Base-by-base conservation (phyloP, 2,888 invertebrate genomes). In the Quadroppia sp. region DNA sequence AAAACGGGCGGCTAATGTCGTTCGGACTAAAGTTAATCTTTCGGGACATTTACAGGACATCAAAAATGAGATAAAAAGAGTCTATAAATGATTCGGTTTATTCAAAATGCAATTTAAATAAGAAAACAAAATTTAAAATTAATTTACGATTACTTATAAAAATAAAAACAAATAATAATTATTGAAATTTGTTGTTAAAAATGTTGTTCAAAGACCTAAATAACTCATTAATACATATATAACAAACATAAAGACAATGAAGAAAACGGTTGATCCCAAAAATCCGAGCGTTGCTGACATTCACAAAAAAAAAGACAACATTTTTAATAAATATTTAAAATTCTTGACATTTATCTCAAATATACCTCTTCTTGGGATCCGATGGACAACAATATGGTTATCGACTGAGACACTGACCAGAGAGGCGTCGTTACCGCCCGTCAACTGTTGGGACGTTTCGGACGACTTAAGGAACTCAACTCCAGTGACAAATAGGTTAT, bases 401-500 rank as follows among this genome's bases (percentile, higher is more conserved):
- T 97, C 97, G 48, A 95, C 94, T 32, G 95, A 95, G 81, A 97
- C 94, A 82, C 94, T 94, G 78, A 97, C 86, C 78, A 96, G 89
- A 59, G 94, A 93, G 72, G 93, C 91, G 81, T 90, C 90, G 77
- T 82, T 80, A 85, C 81, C 82, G 85, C 82, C 82, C 45, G 81
- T 81, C n/a, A 83, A 78, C 25, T 81, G 79, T 32, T 76, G 73
- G 9, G 78, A 78, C 59, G 78, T 80, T 50, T 78, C 78, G 13
- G 76, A 75, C 6, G 80, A 77, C 0, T 94, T 92, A 79, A 97
- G 85, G 85, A 99, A 98, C 85, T 92, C 91, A 78, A 99, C 85
- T 15, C 95, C 96, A 71, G 98, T 98, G 77, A 99, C 92, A 85
- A 99, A 99, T 89, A 95, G 94, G 80, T 90, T 90, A 86, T 98